Conservation (phyloP, 2,797 vertebrate species). For the Microctenopoma stevenorrisi region DNA sequence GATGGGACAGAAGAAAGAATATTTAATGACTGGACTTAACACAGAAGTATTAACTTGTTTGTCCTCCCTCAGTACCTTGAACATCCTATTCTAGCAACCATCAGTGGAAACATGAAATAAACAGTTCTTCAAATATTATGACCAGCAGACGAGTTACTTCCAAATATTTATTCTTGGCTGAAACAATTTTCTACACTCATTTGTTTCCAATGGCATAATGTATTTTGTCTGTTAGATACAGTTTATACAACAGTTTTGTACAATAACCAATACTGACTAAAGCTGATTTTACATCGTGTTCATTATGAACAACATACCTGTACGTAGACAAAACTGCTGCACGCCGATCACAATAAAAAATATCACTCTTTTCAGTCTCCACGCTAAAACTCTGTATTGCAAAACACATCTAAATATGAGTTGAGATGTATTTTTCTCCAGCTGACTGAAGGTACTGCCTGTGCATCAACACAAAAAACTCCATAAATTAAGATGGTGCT, state of each 20-base stretch:
- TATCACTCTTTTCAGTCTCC: slow-evolving; percentile 33
- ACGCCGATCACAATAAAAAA: slow-evolving; percentile 25
- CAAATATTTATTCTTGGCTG: slow-evolving; percentile 90
- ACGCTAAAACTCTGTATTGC: slow-evolving; percentile 59
- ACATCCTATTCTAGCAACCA: slow-evolving; percentile 13
- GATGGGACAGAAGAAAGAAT: not conserved
- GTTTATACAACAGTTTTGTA: slow-evolving; percentile 83
- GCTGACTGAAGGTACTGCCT: slow-evolving; percentile 15
- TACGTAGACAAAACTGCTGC: slow-evolving; percentile 70
- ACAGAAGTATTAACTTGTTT: not conserved
- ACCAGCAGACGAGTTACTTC: slow-evolving; percentile 24
- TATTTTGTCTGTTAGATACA: slow-evolving; percentile 84
- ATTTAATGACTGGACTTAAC: not conserved
- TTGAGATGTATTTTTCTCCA: slow-evolving; percentile 1
- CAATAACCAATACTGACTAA: slow-evolving; percentile 83
- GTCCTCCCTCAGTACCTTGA: not conserved
- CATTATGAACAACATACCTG: slow-evolving; percentile 76
- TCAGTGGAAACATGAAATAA: not conserved
- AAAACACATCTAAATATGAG: slow-evolving; percentile 5
- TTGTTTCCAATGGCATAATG: slow-evolving; percentile 82
- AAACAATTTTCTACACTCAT: slow-evolving; percentile 81
- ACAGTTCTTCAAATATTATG: not conserved
- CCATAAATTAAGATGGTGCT: slow-evolving; percentile 14
- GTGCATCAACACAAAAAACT: slow-evolving; percentile 8
- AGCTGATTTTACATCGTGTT: slow-evolving; percentile 84